A percentile compares a stretch with the other conserved stretches of the same genome.
Evolutionary conservation across 2,113 vertebrate genomes (phyloP).

Genomic region (Microcebus murinus): DNA sequence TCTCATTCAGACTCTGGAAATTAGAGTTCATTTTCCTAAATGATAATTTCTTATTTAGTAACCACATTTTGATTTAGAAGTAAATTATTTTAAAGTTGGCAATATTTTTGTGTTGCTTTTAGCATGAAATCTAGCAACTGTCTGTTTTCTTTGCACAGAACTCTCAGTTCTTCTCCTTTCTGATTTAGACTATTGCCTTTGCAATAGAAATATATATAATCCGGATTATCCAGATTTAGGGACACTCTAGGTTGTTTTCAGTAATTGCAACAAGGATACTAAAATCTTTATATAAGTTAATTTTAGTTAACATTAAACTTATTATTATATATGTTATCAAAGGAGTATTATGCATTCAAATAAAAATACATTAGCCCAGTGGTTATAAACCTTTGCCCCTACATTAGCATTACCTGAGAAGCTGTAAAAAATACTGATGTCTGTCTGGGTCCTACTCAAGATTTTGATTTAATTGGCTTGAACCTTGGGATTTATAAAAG

Average conservation of each 20-base stretch:
- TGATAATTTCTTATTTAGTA: slow-evolving; percentile 21
- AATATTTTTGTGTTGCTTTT: background rate
- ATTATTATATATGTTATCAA: background rate
- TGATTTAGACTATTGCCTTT: slow-evolving; percentile 17
- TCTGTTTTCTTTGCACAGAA: background rate
- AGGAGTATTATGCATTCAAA: slow-evolving; percentile 39
- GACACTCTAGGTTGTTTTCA: background rate
- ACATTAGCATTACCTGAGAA: background rate
- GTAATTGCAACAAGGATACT: background rate
- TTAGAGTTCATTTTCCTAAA: slow-evolving; percentile 45
- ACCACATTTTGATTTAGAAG: slow-evolving; percentile 50
- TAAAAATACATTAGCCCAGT: background rate
- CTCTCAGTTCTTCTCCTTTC: background rate
- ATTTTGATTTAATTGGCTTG: slow-evolving; percentile 20
- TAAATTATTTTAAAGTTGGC: slow-evolving; percentile 30
- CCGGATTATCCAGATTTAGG: background rate
- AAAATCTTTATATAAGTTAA: background rate
- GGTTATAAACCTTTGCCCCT: background rate
- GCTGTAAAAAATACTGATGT: slow-evolving; percentile 20
- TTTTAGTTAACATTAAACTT: slow-evolving; percentile 25
- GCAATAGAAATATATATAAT: background rate
- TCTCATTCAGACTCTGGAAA: slow-evolving; percentile 41
- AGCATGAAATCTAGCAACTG: slow-evolving; percentile 20
- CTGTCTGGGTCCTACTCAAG: background rate
- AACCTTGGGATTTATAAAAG: background rate